Conservation (phyloP, 2,113 vertebrate species). For the Megatriorchis doriae region DNA sequence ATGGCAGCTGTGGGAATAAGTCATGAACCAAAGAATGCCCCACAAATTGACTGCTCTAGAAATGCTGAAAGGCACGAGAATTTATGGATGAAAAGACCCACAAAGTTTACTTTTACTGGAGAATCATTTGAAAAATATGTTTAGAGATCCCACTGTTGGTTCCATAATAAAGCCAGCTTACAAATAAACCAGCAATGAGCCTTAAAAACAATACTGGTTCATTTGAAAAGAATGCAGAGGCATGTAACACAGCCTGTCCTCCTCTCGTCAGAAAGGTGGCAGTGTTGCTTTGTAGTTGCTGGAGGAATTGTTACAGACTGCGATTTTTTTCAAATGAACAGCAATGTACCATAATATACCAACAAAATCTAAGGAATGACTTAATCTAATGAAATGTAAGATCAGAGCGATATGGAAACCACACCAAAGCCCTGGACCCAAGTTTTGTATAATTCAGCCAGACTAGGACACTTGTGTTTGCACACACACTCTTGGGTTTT, state of each 20-base stretch:
- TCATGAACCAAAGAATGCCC: background rate
- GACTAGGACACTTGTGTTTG: conserved; percentile 38
- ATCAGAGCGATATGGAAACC: conserved; percentile 58
- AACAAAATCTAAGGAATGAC: conserved; percentile 57
- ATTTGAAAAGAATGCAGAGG: conserved; percentile 45
- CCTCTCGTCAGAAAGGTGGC: conserved; percentile 87
- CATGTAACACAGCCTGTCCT: conserved; percentile 19
- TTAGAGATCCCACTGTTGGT: conserved; percentile 26
- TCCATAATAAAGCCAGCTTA: conserved; percentile 41
- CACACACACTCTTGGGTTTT: conserved; percentile 32
- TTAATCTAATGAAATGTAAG: conserved; percentile 61
- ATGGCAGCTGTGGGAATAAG: conserved; percentile 3
- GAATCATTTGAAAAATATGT: conserved; percentile 48
- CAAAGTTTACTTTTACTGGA: conserved; percentile 42
- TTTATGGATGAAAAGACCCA: background rate
- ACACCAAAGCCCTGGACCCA: conserved; percentile 29
- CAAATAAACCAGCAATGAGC: conserved; percentile 51
- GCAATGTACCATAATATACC: conserved; percentile 41
- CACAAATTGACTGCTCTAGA: background rate
- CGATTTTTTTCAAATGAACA: conserved; percentile 24
- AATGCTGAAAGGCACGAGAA: background rate
- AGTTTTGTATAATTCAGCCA: conserved; percentile 50
- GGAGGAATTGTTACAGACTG: background rate
- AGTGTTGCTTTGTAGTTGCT: conserved; percentile 83
- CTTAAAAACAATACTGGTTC: conserved; percentile 9